Evolutionary conservation across 1,140 invertebrate species (phyloP).

Genomic region (Coptotermes formosanus): DNA sequence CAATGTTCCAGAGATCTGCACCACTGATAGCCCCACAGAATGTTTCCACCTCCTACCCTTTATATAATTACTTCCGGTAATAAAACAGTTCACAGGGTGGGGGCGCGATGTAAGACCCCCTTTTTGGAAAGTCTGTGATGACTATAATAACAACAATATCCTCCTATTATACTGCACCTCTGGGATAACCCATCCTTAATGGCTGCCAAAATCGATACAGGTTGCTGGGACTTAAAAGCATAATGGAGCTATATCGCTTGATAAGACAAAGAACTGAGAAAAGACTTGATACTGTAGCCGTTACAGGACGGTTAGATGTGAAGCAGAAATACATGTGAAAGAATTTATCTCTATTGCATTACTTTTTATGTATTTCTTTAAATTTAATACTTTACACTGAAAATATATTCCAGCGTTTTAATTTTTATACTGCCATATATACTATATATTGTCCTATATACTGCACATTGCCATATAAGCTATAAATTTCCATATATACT

Average conservation of each 20-base stretch:
- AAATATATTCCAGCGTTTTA: too few relatives aligned
- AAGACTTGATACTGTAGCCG: too few relatives aligned
- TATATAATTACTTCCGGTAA: slow-evolving; percentile 19
- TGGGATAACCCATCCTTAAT: neutral
- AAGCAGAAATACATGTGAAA: too few relatives aligned
- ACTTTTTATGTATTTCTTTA: too few relatives aligned
- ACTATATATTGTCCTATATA: too few relatives aligned
- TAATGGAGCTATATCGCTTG: neutral
- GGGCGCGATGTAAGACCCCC: neutral
- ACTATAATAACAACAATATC: neutral
- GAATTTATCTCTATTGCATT: too few relatives aligned
- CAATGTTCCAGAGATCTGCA: slow-evolving; percentile 3
- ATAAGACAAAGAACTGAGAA: too few relatives aligned
- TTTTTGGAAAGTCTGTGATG: neutral
- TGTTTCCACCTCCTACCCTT: neutral
- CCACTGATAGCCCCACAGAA: neutral
- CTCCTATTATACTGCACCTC: neutral
- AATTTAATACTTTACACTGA: too few relatives aligned
- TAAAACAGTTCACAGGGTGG: neutral
- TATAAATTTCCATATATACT: too few relatives aligned
- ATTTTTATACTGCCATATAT: too few relatives aligned
- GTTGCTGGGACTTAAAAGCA: neutral
- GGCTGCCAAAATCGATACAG: neutral
- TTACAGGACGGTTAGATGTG: too few relatives aligned
- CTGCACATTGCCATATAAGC: too few relatives aligned